phyloP scores from a whole-genome alignment of 2,888 invertebrate genomes.

The Rosalia funebris region DNA sequence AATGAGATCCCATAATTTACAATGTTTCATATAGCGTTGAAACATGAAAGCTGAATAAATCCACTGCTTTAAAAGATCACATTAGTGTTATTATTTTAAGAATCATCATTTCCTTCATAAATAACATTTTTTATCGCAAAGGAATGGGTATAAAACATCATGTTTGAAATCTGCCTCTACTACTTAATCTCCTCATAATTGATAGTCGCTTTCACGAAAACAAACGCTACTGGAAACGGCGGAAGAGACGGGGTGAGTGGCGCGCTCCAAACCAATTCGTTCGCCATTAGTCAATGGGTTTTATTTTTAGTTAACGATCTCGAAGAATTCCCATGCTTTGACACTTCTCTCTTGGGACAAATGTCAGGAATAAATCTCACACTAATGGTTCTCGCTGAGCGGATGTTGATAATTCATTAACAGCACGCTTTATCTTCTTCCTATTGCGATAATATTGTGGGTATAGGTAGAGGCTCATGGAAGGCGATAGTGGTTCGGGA shows the following conservation, averaged over 20 bases:
- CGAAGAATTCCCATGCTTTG: slow-evolving; percentile 46
- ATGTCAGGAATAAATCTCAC: slow-evolving; percentile 52
- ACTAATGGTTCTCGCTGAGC: slow-evolving; percentile 47
- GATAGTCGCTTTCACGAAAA: slow-evolving; percentile 5
- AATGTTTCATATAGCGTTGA: no score
- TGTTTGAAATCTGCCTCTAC: slow-evolving; percentile 18
- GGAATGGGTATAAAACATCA: slow-evolving; percentile 34
- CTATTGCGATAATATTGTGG: slow-evolving; percentile 36
- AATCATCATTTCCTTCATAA: no score
- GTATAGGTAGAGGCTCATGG: slow-evolving; percentile 6
- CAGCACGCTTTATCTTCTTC: slow-evolving; percentile 41
- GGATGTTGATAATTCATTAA: slow-evolving; percentile 47
- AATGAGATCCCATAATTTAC: no score
- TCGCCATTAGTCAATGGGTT: slow-evolving; percentile 28
- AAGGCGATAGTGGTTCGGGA: no score
- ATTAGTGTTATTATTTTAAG: no score
- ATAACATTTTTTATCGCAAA: no score
- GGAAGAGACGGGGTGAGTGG: not conserved
- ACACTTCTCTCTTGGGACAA: slow-evolving; percentile 52
- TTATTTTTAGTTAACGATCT: slow-evolving; percentile 48
- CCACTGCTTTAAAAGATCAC: no score
- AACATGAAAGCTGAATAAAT: no score
- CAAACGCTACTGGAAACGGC: slow-evolving; percentile 18
- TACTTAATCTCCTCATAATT: slow-evolving; percentile 24
- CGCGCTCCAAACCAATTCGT: slow-evolving; percentile 17